Conservation (phyloP, 2,113 vertebrate genomes). For the Thoracochromis brauschi region DNA sequence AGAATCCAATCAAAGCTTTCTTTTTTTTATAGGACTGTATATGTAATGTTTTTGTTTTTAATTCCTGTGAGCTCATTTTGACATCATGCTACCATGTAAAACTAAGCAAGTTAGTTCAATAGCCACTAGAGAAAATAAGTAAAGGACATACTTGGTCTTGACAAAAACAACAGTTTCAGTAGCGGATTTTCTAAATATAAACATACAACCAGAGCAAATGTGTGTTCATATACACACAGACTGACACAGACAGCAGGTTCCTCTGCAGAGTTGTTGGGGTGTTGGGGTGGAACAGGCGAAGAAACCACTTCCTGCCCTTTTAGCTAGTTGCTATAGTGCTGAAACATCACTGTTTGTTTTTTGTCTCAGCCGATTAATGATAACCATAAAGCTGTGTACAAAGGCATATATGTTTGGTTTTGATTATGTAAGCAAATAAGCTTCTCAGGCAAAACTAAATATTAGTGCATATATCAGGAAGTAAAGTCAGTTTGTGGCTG, state of each 20-base stretch:
- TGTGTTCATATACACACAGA: not conserved
- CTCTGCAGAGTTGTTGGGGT: not conserved
- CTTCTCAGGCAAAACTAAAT: not conserved
- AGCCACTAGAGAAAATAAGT: not conserved
- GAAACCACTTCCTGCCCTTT: constrained; percentile 64
- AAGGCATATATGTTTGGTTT: not conserved
- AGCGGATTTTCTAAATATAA: not conserved
- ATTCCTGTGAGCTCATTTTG: not conserved
- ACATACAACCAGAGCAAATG: not conserved
- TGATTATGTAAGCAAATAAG: not conserved
- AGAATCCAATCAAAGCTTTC: not conserved
- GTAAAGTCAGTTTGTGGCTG: not conserved
- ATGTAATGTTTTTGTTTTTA: not conserved
- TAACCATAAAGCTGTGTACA: not conserved
- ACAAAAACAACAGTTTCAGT: not conserved
- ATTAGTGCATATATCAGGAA: not conserved
- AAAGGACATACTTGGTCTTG: not conserved
- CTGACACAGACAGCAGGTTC: not conserved
- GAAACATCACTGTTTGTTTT: not conserved
- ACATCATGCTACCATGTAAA: not conserved
- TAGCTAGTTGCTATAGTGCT: not conserved
- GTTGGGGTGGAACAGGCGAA: not conserved
- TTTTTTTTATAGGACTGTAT: not conserved
- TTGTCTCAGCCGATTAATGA: not conserved
- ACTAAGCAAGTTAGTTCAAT: not conserved